A percentile compares a stretch with the other conserved stretches of the same genome.
phyloP scores from a whole-genome alignment of 2,888 invertebrate genomes.

The Drosophila nr. perissopoda region DNA sequence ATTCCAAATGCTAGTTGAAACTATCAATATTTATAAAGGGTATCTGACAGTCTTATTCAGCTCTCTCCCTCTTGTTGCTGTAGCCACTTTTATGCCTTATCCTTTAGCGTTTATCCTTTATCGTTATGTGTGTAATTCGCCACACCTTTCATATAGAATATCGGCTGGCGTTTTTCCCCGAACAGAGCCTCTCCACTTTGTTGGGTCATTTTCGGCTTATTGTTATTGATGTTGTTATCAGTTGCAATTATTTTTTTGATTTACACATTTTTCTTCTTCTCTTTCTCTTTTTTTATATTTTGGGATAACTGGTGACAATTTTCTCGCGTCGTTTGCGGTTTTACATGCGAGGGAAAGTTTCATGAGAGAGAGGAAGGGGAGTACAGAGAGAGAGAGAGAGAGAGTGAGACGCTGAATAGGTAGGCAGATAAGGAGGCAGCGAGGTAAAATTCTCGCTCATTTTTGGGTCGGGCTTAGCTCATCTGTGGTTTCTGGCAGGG shows the following conservation, averaged over 20 bases:
- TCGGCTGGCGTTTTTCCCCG: slow-evolving; percentile 17
- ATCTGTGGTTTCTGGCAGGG: slow-evolving; percentile 19
- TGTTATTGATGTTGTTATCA: slow-evolving; percentile 83
- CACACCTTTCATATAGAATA: slow-evolving; percentile 29
- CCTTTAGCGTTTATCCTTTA: slow-evolving; percentile 49
- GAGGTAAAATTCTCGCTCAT: slow-evolving; percentile 34
- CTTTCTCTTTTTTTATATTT: slow-evolving; percentile 9
- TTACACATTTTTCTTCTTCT: slow-evolving; percentile 66
- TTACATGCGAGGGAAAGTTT: slow-evolving; percentile 16
- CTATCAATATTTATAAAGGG: background rate
- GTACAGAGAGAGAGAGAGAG: background rate
- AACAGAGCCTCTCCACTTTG: background rate
- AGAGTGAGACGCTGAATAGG: slow-evolving; percentile 2
- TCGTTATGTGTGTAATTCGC: slow-evolving; percentile 58
- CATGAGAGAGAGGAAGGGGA: background rate
- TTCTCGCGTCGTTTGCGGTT: slow-evolving; percentile 78
- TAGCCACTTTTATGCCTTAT: slow-evolving; percentile 31
- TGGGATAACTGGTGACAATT: slow-evolving; percentile 67
- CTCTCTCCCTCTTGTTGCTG: background rate
- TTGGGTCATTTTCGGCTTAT: slow-evolving; percentile 60
- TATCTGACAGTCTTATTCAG: background rate
- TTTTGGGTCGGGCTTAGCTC: slow-evolving; percentile 53
- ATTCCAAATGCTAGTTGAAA: background rate
- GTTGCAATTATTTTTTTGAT: slow-evolving; percentile 81
- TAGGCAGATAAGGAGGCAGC: slow-evolving; percentile 4